These are phyloP conservation scores for Nothoprocta perdicaria DNA, from an alignment of 2,113 vertebrate species.

Conservation along the genomic window DNA sequence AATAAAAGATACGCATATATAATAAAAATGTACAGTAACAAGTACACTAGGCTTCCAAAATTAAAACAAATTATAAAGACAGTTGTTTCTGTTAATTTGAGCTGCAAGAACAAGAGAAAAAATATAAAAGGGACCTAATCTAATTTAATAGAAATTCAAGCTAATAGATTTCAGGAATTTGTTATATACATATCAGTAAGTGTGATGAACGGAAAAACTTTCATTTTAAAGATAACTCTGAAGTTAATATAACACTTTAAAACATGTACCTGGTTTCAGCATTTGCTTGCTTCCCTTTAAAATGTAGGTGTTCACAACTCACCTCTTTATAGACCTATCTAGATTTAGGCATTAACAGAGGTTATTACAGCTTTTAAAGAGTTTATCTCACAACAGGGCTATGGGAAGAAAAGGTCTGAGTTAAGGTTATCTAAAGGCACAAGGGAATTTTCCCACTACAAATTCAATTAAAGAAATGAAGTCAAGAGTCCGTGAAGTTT, in stretches of 20 bases:
- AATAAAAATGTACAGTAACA: not conserved
- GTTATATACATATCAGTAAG: not conserved
- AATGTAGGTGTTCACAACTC: not conserved
- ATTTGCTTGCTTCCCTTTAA: not conserved
- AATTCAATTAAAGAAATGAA: slow-evolving; percentile 5
- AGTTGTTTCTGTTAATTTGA: not conserved
- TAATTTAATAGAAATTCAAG: not conserved
- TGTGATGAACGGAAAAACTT: not conserved
- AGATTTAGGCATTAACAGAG: slow-evolving; percentile 2
- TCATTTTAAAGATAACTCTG: not conserved
- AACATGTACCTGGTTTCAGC: not conserved
- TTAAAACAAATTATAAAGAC: no score
- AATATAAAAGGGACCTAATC: not conserved
- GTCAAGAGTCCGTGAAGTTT: not conserved
- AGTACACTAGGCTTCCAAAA: not conserved
- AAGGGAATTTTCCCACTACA: not conserved
- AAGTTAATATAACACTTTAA: not conserved
- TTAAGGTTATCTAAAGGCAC: slow-evolving; percentile 3
- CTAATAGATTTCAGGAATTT: not conserved
- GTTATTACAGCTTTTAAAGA: slow-evolving; percentile 13
- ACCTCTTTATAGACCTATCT: not conserved
- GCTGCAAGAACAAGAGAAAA: not conserved
- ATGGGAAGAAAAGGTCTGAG: not conserved
- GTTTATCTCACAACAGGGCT: not conserved
- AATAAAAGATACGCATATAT: not conserved